Percentiles rank a stretch among this genome's conserved stretches.
Evolutionary conservation across 1,140 invertebrate species (phyloP).

Genomic region (Acyrthosiphon pisum): DNA sequence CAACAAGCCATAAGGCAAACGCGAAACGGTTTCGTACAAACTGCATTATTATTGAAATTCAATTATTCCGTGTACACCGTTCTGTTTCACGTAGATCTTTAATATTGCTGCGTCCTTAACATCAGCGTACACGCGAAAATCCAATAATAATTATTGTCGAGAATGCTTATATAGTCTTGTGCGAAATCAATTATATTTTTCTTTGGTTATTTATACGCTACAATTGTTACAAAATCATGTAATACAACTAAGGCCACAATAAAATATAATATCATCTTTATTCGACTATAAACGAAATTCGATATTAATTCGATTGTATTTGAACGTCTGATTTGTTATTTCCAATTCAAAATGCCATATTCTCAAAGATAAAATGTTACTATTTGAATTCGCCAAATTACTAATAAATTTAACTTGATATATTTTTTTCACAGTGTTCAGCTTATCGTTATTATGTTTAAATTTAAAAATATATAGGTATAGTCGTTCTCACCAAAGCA

Average conservation of each 20-base stretch:
- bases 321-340: background rate
- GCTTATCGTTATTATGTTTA: background rate
- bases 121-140: background rate
- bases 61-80: background rate
- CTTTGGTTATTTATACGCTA: background rate
- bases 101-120: background rate
- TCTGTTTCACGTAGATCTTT: background rate
- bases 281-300: background rate
- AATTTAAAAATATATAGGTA: background rate
- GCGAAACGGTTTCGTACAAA: background rate
- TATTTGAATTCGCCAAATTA: background rate
- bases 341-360: background rate
- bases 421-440: background rate
- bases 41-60: background rate
- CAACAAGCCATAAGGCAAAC: background rate
- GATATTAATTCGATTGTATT: background rate
- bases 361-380: background rate
- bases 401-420: background rate
- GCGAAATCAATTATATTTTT: background rate
- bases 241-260: background rate
- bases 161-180: background rate
- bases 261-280: background rate
- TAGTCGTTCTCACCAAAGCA: background rate
- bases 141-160: background rate
- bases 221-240: background rate